These are phyloP conservation scores for Ptychoptera contaminata DNA, from an alignment of 2,888 invertebrate species.

Conservation along the genomic window DNA sequence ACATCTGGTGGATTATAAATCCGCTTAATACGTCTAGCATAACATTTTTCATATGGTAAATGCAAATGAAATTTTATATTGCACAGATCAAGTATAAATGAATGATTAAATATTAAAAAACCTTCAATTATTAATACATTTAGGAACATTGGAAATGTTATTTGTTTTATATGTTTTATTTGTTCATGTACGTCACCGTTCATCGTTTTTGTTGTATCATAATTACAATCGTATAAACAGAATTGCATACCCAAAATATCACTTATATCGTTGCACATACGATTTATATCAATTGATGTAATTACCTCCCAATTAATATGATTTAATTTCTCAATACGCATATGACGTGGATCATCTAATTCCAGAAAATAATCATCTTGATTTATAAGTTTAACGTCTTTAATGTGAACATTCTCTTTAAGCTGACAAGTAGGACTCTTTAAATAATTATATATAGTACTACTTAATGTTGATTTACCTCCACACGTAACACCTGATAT, in stretches of 20 bases:
- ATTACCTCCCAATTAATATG: conserved; percentile 65
- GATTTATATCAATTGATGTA: conserved; percentile 53
- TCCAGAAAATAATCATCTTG: conserved; percentile 66
- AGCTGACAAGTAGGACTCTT: conserved; percentile 19
- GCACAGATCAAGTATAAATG: conserved; percentile 48
- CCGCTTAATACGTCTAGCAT: conserved; percentile 40
- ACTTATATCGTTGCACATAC: conserved; percentile 45
- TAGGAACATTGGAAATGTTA: conserved; percentile 9
- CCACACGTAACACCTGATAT: conserved; percentile 71
- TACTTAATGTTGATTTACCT: conserved; percentile 63
- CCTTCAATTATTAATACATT: conserved; percentile 58
- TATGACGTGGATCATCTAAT: conserved; percentile 46
- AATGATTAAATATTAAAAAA: conserved; percentile 55
- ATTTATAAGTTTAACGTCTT: conserved; percentile 38
- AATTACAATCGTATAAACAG: conserved; percentile 3
- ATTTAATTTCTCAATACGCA: conserved; percentile 42
- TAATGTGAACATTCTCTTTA: conserved; percentile 23
- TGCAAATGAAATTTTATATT: conserved; percentile 59
- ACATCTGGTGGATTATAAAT: conserved; percentile 78
- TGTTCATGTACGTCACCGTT: not conserved
- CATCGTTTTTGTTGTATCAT: not conserved
- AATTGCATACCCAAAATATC: conserved; percentile 22
- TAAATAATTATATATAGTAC: conserved; percentile 33
- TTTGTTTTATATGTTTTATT: conserved; percentile 2
- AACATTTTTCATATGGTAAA: conserved; percentile 50